phyloP scores from a whole-genome alignment of 2,888 invertebrate genomes.

The Sepioteuthis lessoniana region DNA sequence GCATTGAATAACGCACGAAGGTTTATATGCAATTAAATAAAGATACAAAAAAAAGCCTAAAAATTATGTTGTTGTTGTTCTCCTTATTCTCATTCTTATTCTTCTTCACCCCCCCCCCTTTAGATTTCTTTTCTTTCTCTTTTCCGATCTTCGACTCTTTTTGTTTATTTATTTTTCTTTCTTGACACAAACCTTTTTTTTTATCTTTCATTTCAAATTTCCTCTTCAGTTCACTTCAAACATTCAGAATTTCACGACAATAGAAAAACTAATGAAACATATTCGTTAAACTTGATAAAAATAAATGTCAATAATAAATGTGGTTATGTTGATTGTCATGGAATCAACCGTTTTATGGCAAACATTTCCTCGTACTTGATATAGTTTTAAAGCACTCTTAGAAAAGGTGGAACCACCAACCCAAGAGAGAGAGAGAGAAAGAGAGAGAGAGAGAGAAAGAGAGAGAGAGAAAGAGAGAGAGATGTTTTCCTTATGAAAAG shows the following conservation, averaged over 20 bases:
- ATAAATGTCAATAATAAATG: neutral
- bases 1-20: no score
- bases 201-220: neutral
- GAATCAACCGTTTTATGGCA: neutral
- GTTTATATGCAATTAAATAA: no score
- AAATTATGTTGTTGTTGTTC: neutral
- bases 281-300: neutral
- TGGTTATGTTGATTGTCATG: neutral
- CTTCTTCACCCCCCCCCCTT: neutral
- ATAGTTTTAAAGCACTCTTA: neutral
- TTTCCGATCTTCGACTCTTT: neutral
- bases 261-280: neutral
- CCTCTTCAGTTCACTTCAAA: neutral
- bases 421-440: no score
- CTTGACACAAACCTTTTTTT: neutral
- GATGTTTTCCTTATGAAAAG: no score
- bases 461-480: no score
- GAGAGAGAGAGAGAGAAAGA: no score
- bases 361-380: neutral
- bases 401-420: no score
- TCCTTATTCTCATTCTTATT: neutral
- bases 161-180: neutral
- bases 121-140: neutral
- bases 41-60: no score
- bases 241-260: neutral